Percentiles rank a stretch among this genome's conserved stretches.
Evolutionary conservation across 2,797 vertebrate genomes (phyloP).

Genomic region (Syngnathus rostellatus): DNA sequence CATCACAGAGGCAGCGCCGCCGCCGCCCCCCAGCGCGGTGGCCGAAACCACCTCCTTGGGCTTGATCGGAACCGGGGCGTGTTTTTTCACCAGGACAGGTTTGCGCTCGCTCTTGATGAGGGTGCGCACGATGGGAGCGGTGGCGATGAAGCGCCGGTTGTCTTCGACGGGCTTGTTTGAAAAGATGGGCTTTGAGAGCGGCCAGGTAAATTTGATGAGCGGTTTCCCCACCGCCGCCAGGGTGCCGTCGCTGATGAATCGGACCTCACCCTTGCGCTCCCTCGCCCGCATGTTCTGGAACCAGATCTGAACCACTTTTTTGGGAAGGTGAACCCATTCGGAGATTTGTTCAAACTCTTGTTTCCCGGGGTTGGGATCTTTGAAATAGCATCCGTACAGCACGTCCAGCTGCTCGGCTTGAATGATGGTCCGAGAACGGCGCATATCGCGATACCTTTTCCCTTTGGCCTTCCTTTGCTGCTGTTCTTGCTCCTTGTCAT

Average conservation of each 20-base stretch:
- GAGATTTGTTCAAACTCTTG: slow-evolving; percentile 91
- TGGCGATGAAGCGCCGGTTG: slow-evolving; percentile 50
- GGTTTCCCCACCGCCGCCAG: slow-evolving; percentile 76
- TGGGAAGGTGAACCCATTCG: slow-evolving; percentile 86
- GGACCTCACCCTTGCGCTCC: slow-evolving; percentile 86
- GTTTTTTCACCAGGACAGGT: neutral
- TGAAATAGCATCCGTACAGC: slow-evolving; percentile 91
- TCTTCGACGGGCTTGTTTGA: slow-evolving; percentile 64
- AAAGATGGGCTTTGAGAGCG: slow-evolving; percentile 72
- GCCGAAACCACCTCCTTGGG: slow-evolving; percentile 58
- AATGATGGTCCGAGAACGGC: slow-evolving; percentile 87
- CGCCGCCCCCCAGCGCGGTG: slow-evolving; percentile 24
- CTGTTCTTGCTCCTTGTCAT: slow-evolving; percentile 47
- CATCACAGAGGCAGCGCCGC: slow-evolving; percentile 53
- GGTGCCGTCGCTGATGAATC: slow-evolving; percentile 78
- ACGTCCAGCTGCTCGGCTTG: slow-evolving; percentile 89
- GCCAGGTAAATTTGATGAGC: slow-evolving; percentile 79
- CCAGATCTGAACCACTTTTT: slow-evolving; percentile 94
- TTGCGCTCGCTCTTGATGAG: slow-evolving; percentile 48
- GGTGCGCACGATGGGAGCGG: slow-evolving; percentile 57
- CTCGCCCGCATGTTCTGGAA: slow-evolving; percentile 92
- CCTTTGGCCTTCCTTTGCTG: slow-evolving; percentile 68
- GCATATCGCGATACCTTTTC: slow-evolving; percentile 71
- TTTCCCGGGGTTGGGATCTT: slow-evolving; percentile 88
- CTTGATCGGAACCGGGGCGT: slow-evolving; percentile 57